Percentiles rank a stretch among this genome's conserved stretches.
These are phyloP conservation scores for Taxidea taxus DNA, from an alignment of 2,113 vertebrate genomes.

Conservation along the genomic window DNA sequence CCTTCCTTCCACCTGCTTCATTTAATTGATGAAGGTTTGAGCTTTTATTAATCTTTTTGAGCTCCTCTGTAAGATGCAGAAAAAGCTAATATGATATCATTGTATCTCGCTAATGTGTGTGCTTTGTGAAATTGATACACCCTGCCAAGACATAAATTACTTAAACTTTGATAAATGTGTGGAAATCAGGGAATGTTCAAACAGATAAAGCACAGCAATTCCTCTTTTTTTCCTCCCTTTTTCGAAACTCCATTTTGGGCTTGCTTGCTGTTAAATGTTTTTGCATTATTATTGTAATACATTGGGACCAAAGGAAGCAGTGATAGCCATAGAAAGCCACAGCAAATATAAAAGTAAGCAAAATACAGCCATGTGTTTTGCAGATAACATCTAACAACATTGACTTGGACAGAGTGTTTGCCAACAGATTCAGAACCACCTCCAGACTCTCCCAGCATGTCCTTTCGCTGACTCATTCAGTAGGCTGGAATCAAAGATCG, in stretches of 20 bases:
- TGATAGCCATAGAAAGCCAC: not conserved
- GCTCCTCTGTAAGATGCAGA: slow-evolving; percentile 78
- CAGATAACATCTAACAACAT: not conserved
- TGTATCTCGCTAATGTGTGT: slow-evolving; percentile 81
- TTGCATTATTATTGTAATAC: slow-evolving; percentile 3
- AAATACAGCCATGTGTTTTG: fast-evolving
- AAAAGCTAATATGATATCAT: slow-evolving; percentile 83
- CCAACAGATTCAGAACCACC: slow-evolving; percentile 23
- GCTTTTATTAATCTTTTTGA: slow-evolving; percentile 85
- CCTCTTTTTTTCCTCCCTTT: slow-evolving; percentile 47
- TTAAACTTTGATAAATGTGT: slow-evolving; percentile 86
- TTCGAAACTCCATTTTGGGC: slow-evolving; percentile 59
- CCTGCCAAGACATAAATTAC: slow-evolving; percentile 84
- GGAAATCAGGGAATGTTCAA: slow-evolving; percentile 80
- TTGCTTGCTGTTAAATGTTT: slow-evolving; percentile 28
- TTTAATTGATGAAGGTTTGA: slow-evolving; percentile 84
- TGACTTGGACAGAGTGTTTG: not conserved
- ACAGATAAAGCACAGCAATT: slow-evolving; percentile 80
- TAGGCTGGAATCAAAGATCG: slow-evolving; percentile 11
- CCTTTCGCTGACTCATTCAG: slow-evolving; percentile 9
- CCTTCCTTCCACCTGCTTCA: slow-evolving; percentile 63
- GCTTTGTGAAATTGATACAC: slow-evolving; percentile 84
- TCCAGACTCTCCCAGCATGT: not conserved
- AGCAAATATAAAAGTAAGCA: not conserved
- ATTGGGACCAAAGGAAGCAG: not conserved